Conservation (phyloP, 2,797 vertebrate species). For the Neostethus bicornis region DNA sequence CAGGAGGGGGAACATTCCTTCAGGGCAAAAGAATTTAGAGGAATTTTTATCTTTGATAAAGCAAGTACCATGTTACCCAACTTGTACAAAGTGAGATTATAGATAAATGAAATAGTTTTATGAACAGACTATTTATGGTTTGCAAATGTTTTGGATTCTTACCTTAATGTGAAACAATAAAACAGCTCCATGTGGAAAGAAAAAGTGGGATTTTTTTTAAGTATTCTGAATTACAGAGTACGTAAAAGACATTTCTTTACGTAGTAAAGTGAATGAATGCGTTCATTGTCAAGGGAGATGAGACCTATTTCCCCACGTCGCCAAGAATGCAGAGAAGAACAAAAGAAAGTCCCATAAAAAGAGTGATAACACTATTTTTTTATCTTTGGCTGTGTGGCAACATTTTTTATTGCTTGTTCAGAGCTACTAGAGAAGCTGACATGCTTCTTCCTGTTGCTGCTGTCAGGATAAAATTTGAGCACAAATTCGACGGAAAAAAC, state of each 20-base stretch:
- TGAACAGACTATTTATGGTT: background rate
- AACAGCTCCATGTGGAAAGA: background rate
- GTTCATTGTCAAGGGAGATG: slow-evolving; percentile 18
- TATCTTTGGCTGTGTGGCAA: slow-evolving; percentile 12
- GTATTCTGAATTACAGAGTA: background rate
- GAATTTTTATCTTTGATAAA: slow-evolving; percentile 1
- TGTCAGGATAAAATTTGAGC: background rate
- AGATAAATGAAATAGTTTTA: background rate
- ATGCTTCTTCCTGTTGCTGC: background rate
- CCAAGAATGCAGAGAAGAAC: slow-evolving; percentile 17
- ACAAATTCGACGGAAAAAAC: background rate
- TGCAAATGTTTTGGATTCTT: background rate
- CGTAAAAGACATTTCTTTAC: slow-evolving; percentile 7
- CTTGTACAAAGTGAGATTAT: background rate
- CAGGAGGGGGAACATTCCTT: slow-evolving; percentile 11
- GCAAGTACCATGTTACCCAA: background rate
- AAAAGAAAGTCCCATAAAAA: slow-evolving; percentile 33
- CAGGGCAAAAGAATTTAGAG: slow-evolving; percentile 11
- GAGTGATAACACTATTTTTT: slow-evolving; percentile 36
- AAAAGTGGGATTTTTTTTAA: background rate
- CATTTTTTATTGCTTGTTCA: slow-evolving; percentile 6
- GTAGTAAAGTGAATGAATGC: slow-evolving; percentile 7
- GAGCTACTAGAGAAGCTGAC: slow-evolving; percentile 4
- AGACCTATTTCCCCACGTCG: slow-evolving; percentile 27
- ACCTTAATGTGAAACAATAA: too few species aligned